These are phyloP conservation scores for Siderastrea radians DNA, from an alignment of 92 coral and sea anemone genomes.

Conservation along the genomic window DNA sequence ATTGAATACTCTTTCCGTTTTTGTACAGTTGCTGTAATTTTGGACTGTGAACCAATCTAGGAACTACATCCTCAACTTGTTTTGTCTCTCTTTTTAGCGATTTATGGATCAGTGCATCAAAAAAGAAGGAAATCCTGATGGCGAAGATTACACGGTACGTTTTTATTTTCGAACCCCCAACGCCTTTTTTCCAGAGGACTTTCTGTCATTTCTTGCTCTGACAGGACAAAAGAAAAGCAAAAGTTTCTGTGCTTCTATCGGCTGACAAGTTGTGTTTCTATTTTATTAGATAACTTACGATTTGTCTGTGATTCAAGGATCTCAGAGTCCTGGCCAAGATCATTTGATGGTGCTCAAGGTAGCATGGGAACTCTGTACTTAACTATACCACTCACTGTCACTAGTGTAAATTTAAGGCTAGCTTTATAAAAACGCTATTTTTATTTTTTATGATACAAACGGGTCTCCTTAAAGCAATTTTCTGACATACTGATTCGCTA, in stretches of 20 bases:
- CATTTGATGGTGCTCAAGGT: slow-evolving; percentile 68
- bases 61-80: too few species aligned
- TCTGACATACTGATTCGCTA: neutral
- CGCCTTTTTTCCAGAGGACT: neutral
- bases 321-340: slow-evolving; percentile 52
- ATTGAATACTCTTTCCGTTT: too few species aligned
- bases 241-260: neutral
- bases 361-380: neutral
- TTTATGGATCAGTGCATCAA: slow-evolving; percentile 71
- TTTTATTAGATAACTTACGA: slow-evolving; percentile 69
- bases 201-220: neutral
- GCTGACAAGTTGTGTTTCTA: neutral
- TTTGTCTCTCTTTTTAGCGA: slow-evolving; percentile 30
- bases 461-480: neutral
- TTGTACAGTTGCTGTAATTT: too few species aligned
- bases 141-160: slow-evolving; percentile 65
- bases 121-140: slow-evolving; percentile 72
- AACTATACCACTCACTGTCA: too few species aligned
- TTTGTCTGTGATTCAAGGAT: slow-evolving; percentile 74
- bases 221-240: too few species aligned
- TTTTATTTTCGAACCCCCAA: neutral
- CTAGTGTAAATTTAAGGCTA: too few species aligned
- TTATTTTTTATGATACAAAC: too few species aligned
- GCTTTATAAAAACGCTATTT: too few species aligned
- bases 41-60: too few species aligned